Evolutionary conservation across 2,797 vertebrate genomes (phyloP).

Genomic region (Crossoptilon crossoptilon): DNA sequence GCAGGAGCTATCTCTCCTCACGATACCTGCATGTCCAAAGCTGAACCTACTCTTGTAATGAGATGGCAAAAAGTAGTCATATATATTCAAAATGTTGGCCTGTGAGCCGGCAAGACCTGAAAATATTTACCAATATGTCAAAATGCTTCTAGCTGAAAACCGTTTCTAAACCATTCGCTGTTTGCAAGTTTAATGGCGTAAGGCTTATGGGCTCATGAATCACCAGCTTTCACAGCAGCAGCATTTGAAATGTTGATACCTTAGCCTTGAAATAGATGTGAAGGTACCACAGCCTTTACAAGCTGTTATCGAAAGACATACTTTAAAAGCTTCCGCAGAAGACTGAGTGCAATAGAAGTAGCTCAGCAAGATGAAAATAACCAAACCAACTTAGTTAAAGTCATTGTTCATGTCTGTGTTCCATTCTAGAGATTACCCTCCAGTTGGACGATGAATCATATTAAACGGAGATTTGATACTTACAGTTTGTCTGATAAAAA

Average conservation of each 20-base stretch:
- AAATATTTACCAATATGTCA: slow-evolving; percentile 77
- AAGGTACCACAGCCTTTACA: slow-evolving; percentile 70
- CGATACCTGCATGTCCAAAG: slow-evolving; percentile 44
- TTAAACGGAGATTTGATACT: slow-evolving; percentile 34
- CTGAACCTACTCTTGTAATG: slow-evolving; percentile 59
- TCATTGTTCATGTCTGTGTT: slow-evolving; percentile 59
- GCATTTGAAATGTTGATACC: slow-evolving; percentile 73
- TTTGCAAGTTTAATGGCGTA: slow-evolving; percentile 75
- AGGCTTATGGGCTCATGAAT: slow-evolving; percentile 72
- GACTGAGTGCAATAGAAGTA: slow-evolving; percentile 42
- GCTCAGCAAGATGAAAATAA: slow-evolving; percentile 51
- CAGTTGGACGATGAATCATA: slow-evolving; percentile 39
- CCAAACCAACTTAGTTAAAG: slow-evolving; percentile 44
- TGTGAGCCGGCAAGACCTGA: slow-evolving; percentile 63
- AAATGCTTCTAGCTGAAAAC: slow-evolving; percentile 70
- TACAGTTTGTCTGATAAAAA: slow-evolving; percentile 56
- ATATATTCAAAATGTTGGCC: slow-evolving; percentile 76
- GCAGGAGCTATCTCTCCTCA: slow-evolving; percentile 53
- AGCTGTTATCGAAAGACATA: slow-evolving; percentile 66
- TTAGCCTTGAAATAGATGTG: slow-evolving; percentile 76
- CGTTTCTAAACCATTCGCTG: slow-evolving; percentile 54
- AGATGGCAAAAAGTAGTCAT: slow-evolving; percentile 67
- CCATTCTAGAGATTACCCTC: slow-evolving; percentile 46
- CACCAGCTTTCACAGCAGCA: slow-evolving; percentile 66
- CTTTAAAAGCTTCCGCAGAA: slow-evolving; percentile 64